Evolutionary conservation across 1,140 invertebrate genomes (phyloP).

Genomic region (Popillia japonica): DNA sequence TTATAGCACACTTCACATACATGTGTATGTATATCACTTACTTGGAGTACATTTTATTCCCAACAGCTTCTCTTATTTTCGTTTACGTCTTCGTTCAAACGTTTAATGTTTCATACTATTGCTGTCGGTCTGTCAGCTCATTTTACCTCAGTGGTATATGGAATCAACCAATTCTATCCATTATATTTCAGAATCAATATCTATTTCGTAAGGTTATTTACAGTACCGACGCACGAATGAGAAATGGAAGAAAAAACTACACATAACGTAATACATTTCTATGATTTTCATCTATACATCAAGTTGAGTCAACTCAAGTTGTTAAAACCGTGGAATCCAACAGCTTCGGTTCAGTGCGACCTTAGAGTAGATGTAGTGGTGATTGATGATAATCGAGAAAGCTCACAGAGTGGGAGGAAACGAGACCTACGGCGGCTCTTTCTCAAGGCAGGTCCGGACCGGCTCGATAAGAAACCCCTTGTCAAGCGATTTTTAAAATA

Average conservation of each 20-base stretch:
- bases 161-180: too few relatives aligned
- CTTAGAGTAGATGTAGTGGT: background rate
- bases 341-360: background rate
- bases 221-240: background rate
- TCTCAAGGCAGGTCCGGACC: background rate
- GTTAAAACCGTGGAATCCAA: constrained; percentile 1
- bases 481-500: constrained; percentile 34
- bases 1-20: too few relatives aligned
- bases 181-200: too few relatives aligned
- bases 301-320: background rate
- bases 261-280: background rate
- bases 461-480: constrained; percentile 21
- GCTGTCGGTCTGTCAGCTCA: too few relatives aligned
- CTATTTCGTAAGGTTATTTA: too few relatives aligned
- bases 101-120: too few relatives aligned
- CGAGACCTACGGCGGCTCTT: background rate
- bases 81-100: too few relatives aligned
- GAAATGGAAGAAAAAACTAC: background rate
- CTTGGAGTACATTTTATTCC: too few relatives aligned
- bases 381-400: background rate
- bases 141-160: too few relatives aligned
- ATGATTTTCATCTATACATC: background rate
- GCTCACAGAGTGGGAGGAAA: background rate
- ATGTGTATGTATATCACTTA: too few relatives aligned
- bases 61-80: too few relatives aligned